Percentiles rank a stretch among this genome's conserved stretches.
These are phyloP conservation scores for Stictocephala bisonia DNA, from an alignment of 2,888 invertebrate species.

Conservation along the genomic window DNA sequence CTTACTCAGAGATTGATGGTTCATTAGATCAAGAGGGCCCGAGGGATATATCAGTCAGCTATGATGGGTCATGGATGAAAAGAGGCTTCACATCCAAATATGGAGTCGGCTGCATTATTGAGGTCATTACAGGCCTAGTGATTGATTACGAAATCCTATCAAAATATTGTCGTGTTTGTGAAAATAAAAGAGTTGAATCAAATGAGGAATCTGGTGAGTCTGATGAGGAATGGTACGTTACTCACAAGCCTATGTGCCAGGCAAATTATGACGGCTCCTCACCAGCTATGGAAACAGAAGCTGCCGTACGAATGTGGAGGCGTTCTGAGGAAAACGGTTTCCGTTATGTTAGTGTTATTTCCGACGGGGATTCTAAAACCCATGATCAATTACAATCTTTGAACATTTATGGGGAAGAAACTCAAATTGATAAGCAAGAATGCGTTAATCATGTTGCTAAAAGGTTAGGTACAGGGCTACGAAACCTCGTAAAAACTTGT, in stretches of 20 bases:
- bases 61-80: constrained; percentile 14
- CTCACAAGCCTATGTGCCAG: constrained; percentile 9
- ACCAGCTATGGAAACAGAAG: constrained; percentile 24
- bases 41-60: background rate
- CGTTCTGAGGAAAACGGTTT: background rate
- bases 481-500: too few species aligned
- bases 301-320: background rate
- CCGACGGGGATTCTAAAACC: constrained; percentile 9
- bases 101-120: constrained; percentile 13
- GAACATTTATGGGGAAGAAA: constrained; percentile 18
- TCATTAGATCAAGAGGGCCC: constrained; percentile 5
- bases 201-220: constrained; percentile 45
- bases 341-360: constrained; percentile 14
- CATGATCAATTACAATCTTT: constrained; percentile 4
- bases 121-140: constrained; percentile 22
- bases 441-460: too few species aligned
- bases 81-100: constrained; percentile 1
- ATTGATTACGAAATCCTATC: constrained; percentile 18
- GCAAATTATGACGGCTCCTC: constrained; percentile 17
- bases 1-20: constrained; percentile 8
- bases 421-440: background rate
- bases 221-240: constrained; percentile 33
- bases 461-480: too few species aligned
- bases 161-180: constrained; percentile 42
- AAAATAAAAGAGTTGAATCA: constrained; percentile 45